Evolutionary conservation across 2,888 invertebrate species (phyloP).

Genomic region (Venustoraphidia nigricollis): DNA sequence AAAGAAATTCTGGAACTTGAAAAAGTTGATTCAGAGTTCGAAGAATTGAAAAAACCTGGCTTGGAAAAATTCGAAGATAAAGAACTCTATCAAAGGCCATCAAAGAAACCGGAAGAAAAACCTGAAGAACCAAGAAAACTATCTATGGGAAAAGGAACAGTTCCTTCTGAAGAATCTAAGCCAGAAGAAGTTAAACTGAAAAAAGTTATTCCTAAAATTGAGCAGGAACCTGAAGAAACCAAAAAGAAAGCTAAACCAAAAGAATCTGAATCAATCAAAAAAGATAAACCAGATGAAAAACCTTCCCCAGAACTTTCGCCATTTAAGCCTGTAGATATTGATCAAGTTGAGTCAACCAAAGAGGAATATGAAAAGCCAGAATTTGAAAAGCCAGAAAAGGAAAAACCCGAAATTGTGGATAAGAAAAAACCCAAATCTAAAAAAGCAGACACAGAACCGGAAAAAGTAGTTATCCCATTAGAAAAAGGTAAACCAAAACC

Average conservation of each 20-base stretch:
- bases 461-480: too few relatives aligned
- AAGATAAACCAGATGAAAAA: conserved; percentile 8
- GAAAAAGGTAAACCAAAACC: not conserved
- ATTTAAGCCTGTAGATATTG: conserved; percentile 13
- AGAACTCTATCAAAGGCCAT: conserved; percentile 3
- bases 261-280: conserved; percentile 2
- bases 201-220: conserved; percentile 1
- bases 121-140: conserved; percentile 19
- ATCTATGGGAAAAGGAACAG: conserved; percentile 22
- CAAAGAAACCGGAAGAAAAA: conserved; percentile 16
- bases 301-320: conserved; percentile 1
- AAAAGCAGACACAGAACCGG: too few relatives aligned
- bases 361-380: conserved; percentile 21
- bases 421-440: too few relatives aligned
- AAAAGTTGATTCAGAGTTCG: conserved; percentile 24
- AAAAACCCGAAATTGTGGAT: too few relatives aligned
- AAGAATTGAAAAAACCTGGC: conserved; percentile 25
- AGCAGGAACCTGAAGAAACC: conserved; percentile 5
- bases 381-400: not conserved
- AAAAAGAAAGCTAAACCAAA: conserved; percentile 3
- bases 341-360: conserved; percentile 15
- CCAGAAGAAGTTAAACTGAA: not conserved
- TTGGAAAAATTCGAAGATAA: conserved; percentile 23
- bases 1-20: conserved; percentile 17
- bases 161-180: conserved; percentile 12